Evolutionary conservation across 1,140 invertebrate species (phyloP).

Genomic region (Dufourea novaeangliae): DNA sequence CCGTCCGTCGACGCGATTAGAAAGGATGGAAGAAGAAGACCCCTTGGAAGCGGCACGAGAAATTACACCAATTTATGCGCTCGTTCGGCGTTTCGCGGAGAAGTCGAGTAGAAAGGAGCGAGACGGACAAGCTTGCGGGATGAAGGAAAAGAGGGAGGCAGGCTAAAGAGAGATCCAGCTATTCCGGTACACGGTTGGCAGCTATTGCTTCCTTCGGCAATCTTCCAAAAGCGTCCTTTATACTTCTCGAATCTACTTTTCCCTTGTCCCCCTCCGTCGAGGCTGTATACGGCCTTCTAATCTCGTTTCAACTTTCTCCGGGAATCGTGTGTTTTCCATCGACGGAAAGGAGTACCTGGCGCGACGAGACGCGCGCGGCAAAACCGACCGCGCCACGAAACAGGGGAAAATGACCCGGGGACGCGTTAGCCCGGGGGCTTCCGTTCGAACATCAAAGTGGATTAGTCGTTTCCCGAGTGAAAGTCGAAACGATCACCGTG

Average conservation of each 20-base stretch:
- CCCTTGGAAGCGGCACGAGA: constrained; percentile 58
- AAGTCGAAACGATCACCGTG: constrained; percentile 33
- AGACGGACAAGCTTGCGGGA: not conserved
- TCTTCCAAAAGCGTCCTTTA: constrained; percentile 50
- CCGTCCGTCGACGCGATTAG: constrained; percentile 51
- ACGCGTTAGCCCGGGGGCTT: not conserved
- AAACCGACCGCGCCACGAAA: constrained; percentile 2
- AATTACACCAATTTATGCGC: constrained; percentile 74
- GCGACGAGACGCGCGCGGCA: not conserved
- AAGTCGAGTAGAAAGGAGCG: constrained; percentile 22
- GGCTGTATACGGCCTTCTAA: constrained; percentile 1
- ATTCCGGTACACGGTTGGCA: constrained; percentile 12
- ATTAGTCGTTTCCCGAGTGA: constrained; percentile 43
- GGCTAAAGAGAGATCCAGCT: constrained; percentile 15
- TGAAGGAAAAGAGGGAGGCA: not conserved
- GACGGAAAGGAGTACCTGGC: not conserved
- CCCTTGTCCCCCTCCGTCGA: not conserved
- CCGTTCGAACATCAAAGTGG: constrained; percentile 45
- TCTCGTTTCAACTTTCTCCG: constrained; percentile 38
- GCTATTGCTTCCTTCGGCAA: constrained; percentile 41
- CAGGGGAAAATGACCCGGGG: not conserved
- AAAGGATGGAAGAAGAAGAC: constrained; percentile 59
- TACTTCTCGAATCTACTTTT: constrained; percentile 3
- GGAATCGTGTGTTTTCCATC: constrained; percentile 23
- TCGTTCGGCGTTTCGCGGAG: constrained; percentile 44